Percentiles rank a stretch among this genome's conserved stretches.
Evolutionary conservation across 2,888 invertebrate genomes (phyloP).

Genomic region (Trilocha varians): DNA sequence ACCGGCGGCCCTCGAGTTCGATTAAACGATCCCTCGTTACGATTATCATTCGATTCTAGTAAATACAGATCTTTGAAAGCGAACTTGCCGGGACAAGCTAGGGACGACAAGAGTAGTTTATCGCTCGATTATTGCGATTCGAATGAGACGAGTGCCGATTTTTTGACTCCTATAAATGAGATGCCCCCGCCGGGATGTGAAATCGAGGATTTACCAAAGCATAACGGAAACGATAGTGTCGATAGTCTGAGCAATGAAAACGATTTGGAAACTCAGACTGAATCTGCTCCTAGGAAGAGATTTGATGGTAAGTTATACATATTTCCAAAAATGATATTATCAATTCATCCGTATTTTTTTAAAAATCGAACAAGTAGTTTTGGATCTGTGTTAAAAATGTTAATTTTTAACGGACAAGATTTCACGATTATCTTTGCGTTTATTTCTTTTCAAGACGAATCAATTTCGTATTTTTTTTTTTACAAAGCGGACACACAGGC

Average conservation of each 20-base stretch:
- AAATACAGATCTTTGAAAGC: slow-evolving; percentile 54
- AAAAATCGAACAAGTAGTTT: too few species aligned
- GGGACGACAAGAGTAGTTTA: slow-evolving; percentile 56
- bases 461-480: too few species aligned
- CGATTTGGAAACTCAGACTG: slow-evolving; percentile 61
- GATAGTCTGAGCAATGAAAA: slow-evolving; percentile 60
- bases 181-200: slow-evolving; percentile 67
- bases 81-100: slow-evolving; percentile 35
- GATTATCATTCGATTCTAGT: slow-evolving; percentile 59
- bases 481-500: too few species aligned
- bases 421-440: too few species aligned
- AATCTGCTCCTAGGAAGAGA: slow-evolving; percentile 54
- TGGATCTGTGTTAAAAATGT: too few species aligned
- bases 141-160: slow-evolving; percentile 67
- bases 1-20: slow-evolving; percentile 50
- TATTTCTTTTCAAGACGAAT: too few species aligned
- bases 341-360: too few species aligned
- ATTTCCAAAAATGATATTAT: not conserved
- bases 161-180: slow-evolving; percentile 66
- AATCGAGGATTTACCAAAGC: slow-evolving; percentile 60
- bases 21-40: slow-evolving; percentile 50
- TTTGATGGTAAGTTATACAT: slow-evolving; percentile 40
- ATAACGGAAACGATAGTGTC: slow-evolving; percentile 56
- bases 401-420: too few species aligned
- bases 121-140: slow-evolving; percentile 65